Evolutionary conservation across 2,888 invertebrate species (phyloP).

Genomic region (Tinea trinotella): DNA sequence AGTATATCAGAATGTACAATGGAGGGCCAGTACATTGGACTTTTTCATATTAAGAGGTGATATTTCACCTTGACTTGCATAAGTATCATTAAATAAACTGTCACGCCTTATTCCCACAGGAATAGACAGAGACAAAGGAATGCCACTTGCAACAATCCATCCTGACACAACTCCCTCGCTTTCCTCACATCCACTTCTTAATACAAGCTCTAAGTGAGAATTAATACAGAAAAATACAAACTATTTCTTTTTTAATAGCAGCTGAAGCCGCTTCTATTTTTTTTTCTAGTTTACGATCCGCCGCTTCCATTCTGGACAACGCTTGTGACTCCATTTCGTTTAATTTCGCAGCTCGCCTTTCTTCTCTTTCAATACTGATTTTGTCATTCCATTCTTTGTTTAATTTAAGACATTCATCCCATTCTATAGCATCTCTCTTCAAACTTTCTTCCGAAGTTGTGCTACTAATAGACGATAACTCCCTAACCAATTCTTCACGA

Average conservation of each 20-base stretch:
- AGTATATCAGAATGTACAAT: too few species aligned
- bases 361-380: conserved; percentile 72
- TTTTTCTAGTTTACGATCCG: conserved; percentile 39
- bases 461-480: conserved; percentile 61
- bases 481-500: conserved; percentile 64
- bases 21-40: too few species aligned
- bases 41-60: too few species aligned
- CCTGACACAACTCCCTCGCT: too few species aligned
- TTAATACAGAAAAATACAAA: conserved; percentile 24
- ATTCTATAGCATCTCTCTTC: conserved; percentile 75
- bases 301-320: conserved; percentile 50
- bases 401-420: conserved; percentile 67
- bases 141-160: too few species aligned
- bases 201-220: too few species aligned
- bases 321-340: conserved; percentile 60
- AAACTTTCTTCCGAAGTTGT: conserved; percentile 69
- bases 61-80: too few species aligned
- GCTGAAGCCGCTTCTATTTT: conserved; percentile 60
- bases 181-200: too few species aligned
- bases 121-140: too few species aligned
- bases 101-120: too few species aligned
- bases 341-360: conserved; percentile 64
- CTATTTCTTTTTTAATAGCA: conserved; percentile 56
- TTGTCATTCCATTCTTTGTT: conserved; percentile 82
- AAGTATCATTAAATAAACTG: too few species aligned